These are phyloP conservation scores for Rhinolophus ferrumequinum DNA, from an alignment of 2,113 vertebrate species.

Conservation along the genomic window DNA sequence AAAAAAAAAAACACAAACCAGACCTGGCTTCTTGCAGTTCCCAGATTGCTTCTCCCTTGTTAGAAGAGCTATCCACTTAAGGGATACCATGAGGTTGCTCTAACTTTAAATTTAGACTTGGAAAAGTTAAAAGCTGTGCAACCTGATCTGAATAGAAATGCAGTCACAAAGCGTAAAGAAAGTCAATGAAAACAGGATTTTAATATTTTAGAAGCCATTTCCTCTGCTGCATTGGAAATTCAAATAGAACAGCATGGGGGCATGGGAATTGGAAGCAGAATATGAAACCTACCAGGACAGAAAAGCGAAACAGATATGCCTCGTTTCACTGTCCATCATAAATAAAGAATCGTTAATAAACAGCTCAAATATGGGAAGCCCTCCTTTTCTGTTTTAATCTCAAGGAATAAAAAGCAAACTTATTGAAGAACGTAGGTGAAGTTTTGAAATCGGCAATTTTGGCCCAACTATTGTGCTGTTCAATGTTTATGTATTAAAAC, in stretches of 20 bases:
- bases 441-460: constrained; percentile 43
- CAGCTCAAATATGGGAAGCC: neutral
- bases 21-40: constrained; percentile 41
- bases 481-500: constrained; percentile 54
- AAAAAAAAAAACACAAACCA: neutral
- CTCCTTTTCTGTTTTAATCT: constrained; percentile 21
- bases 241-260: constrained; percentile 65
- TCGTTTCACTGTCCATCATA: constrained; percentile 27
- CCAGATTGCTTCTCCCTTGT: constrained; percentile 23
- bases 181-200: constrained; percentile 80
- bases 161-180: constrained; percentile 66
- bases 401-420: constrained; percentile 35
- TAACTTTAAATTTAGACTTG: constrained; percentile 72
- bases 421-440: constrained; percentile 28
- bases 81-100: constrained; percentile 57
- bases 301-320: constrained; percentile 41
- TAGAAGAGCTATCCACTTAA: constrained; percentile 30
- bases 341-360: constrained; percentile 57
- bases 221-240: constrained; percentile 76
- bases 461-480: constrained; percentile 5
- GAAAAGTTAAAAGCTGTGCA: constrained; percentile 70
- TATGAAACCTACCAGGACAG: constrained; percentile 58
- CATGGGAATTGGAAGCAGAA: constrained; percentile 67
- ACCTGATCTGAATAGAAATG: constrained; percentile 78
- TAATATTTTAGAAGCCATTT: constrained; percentile 80